Conservation (phyloP, 1,140 invertebrate species). For the Scaptomyza hsui region DNA sequence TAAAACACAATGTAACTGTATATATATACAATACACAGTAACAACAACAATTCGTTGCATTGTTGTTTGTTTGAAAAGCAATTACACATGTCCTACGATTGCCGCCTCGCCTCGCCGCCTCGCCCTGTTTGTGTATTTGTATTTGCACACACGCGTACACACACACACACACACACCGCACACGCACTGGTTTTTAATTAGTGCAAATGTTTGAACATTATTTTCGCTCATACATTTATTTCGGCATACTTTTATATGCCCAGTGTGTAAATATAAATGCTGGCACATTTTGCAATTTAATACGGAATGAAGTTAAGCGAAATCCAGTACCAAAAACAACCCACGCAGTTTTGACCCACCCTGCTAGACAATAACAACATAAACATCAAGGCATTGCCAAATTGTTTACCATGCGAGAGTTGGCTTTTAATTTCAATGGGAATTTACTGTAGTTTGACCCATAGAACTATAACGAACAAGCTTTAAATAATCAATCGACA, state of each 20-base stretch:
- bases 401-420: slow-evolving; percentile 49
- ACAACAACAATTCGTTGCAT: slow-evolving; percentile 19
- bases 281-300: slow-evolving; percentile 52
- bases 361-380: slow-evolving; percentile 34
- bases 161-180: slow-evolving; percentile 2
- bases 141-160: slow-evolving; percentile 20
- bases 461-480: not conserved
- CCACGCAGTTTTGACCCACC: not conserved
- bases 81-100: slow-evolving; percentile 73
- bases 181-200: slow-evolving; percentile 64
- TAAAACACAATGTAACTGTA: slow-evolving; percentile 19
- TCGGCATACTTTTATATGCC: slow-evolving; percentile 60
- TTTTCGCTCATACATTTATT: slow-evolving; percentile 64
- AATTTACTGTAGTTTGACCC: slow-evolving; percentile 20
- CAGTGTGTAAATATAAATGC: slow-evolving; percentile 58
- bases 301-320: slow-evolving; percentile 30
- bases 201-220: slow-evolving; percentile 77
- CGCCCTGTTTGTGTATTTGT: slow-evolving; percentile 27
- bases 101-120: slow-evolving; percentile 19
- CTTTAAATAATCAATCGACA: too few species aligned
- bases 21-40: slow-evolving; percentile 23
- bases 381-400: slow-evolving; percentile 46
- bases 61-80: slow-evolving; percentile 55
- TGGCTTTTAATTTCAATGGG: slow-evolving; percentile 51
- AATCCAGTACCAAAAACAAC: not conserved